Evolutionary conservation across 2,113 vertebrate species (phyloP), one percentile per base, ranked within the genome.

Genomic region (Raphicerus campestris): DNA sequence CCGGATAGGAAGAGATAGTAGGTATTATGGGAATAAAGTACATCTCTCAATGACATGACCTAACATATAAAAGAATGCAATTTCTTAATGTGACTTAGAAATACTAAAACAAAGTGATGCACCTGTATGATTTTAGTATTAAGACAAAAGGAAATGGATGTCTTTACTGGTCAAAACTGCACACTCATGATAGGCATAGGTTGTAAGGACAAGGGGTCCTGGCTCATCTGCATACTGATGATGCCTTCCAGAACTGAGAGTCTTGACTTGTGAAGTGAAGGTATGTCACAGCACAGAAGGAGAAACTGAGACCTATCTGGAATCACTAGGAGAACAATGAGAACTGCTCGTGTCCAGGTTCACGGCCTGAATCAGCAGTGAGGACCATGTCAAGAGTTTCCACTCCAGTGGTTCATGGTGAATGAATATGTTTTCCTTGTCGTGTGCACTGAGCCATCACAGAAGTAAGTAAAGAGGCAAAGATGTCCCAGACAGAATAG

Each of bases 181-280:
- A 20, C 2, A 22, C 35, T 10, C 39, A 9, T 47, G 28, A 56
- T 6, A 26, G 19, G n/a, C 55, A 30, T 30, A n/a, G 24, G 45
- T 53, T 66, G 49, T 17, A 6, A 70, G 49, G 78, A 61, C 35
- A 24, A 20, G 28, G 35, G 20, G 6, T n/a, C 13, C 15, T n/a
- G 1, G 22, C 15, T 3, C 3, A 26, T 61, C 89, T 61, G 42
- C 32, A 28, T 5, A 9, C 32, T 3, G 28, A 17, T 0, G 4
- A 45, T 26, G 2, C 39, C 61, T 56, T 84, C 51, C 22, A n/a
- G 28, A 17, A 32, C 28, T 4, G 51, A 16, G 39, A 35, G 28
- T 45, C 9, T 30, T 47, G 15, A 42, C 49, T 3, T 32, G 28
- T 6, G 26, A 4, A 14, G 11, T 10, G n/a, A 63, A 55, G 26